phyloP scores from a whole-genome alignment of 2,797 vertebrate genomes.

The Gobio occitaniae region DNA sequence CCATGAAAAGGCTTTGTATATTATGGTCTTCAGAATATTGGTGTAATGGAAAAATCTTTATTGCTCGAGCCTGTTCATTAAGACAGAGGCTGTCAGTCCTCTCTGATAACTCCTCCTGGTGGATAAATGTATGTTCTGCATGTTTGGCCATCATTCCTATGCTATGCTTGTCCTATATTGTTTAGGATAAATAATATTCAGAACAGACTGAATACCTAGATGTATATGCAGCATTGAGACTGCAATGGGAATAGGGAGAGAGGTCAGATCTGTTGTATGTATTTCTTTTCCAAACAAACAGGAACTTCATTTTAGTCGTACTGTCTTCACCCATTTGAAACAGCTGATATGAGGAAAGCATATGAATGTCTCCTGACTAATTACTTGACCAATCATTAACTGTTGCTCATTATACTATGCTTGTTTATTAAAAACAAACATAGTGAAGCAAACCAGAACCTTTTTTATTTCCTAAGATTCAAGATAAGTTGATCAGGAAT shows the following conservation, averaged over 20 bases:
- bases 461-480: constrained; percentile 6
- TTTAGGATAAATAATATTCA: background rate
- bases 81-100: constrained; percentile 16
- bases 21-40: constrained; percentile 18
- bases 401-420: background rate
- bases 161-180: background rate
- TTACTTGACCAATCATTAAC: constrained; percentile 38
- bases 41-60: constrained; percentile 33
- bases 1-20: background rate
- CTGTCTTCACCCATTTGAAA: constrained; percentile 2
- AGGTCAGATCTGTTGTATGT: background rate
- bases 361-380: background rate
- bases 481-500: background rate
- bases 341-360: constrained; percentile 10
- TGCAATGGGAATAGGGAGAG: background rate
- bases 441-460: background rate
- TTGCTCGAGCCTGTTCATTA: constrained; percentile 30
- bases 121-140: constrained; percentile 49
- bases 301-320: background rate
- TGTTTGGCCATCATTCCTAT: background rate
- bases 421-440: background rate
- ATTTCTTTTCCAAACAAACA: constrained; percentile 9
- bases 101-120: constrained; percentile 66
- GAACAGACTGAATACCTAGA: background rate
- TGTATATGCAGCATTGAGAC: background rate